phyloP scores from a whole-genome alignment of 2,113 vertebrate genomes.

The Rhipidura dahli region DNA sequence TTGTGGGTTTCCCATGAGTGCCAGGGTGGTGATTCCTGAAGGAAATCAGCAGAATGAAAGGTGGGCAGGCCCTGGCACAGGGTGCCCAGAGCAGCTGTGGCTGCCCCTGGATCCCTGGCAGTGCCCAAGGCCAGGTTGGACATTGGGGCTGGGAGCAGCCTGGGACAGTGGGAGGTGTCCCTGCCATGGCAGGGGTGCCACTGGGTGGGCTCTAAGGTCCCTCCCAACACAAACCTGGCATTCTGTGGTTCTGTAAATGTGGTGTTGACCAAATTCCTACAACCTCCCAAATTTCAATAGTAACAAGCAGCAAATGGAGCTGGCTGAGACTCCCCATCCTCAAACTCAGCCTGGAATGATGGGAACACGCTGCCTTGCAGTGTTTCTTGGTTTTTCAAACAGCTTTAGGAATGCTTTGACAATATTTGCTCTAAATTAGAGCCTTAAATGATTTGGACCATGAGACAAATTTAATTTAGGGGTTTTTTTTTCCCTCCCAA shows the following conservation, averaged over 20 bases:
- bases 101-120: not conserved
- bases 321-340: not conserved
- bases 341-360: not conserved
- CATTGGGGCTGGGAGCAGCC: not conserved
- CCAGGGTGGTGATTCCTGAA: not conserved
- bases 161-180: not conserved
- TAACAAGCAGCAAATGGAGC: not conserved
- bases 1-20: not conserved
- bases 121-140: not conserved
- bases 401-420: not conserved
- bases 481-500: not conserved
- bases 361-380: not conserved
- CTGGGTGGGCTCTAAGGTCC: rapidly evolving
- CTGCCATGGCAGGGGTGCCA: not conserved
- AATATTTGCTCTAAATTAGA: not conserved
- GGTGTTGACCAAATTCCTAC: not conserved
- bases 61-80: not conserved
- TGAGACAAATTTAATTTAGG: not conserved
- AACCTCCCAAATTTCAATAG: not conserved
- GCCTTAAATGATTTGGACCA: not conserved
- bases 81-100: not conserved
- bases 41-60: not conserved
- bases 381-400: not conserved
- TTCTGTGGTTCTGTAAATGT: not conserved
- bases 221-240: not conserved